phyloP scores from a whole-genome alignment of 2,797 vertebrate species.

The Myotis planiceps region DNA sequence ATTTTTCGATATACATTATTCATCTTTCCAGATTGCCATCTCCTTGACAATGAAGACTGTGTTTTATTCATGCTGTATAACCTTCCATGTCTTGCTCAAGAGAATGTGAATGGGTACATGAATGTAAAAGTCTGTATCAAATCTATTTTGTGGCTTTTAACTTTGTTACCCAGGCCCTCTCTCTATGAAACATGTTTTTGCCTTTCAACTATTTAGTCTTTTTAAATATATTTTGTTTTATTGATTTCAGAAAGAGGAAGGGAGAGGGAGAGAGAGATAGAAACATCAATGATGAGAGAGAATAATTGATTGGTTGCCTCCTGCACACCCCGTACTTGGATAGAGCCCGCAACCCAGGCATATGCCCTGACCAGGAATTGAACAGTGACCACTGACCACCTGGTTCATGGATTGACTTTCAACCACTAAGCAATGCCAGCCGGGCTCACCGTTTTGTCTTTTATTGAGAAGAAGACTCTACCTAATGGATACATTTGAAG shows the following conservation, averaged over 20 bases:
- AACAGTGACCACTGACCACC: too few relatives aligned
- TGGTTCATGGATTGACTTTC: too few relatives aligned
- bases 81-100: neutral
- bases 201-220: neutral
- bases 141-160: neutral
- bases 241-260: too few relatives aligned
- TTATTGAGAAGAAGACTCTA: neutral
- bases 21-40: neutral
- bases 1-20: neutral
- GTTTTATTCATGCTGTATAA: neutral
- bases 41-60: neutral
- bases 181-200: neutral
- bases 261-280: too few relatives aligned
- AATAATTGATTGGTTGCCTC: too few relatives aligned
- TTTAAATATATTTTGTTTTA: too few relatives aligned
- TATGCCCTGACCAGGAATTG: too few relatives aligned
- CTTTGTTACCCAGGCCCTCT: neutral
- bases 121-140: neutral
- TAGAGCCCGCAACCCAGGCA: too few relatives aligned
- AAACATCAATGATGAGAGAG: too few relatives aligned
- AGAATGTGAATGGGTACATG: too few relatives aligned
- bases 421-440: too few relatives aligned
- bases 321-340: too few relatives aligned
- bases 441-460: neutral
- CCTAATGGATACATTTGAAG: neutral